These are phyloP conservation scores for Pristionchus exspectatus DNA, from an alignment of 2,888 invertebrate species.

Conservation along the genomic window DNA sequence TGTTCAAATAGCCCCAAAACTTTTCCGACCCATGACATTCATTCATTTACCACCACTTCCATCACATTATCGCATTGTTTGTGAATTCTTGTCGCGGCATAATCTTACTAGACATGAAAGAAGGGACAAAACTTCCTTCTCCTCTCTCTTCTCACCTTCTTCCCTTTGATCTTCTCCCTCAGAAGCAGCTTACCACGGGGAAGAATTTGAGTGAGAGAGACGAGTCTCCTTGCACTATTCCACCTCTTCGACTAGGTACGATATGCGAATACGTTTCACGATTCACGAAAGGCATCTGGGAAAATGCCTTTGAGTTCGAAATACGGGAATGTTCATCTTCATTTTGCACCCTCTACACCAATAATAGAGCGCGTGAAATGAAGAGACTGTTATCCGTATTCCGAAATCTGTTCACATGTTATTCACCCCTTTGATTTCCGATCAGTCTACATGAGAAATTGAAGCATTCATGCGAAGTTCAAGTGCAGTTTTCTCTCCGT, in stretches of 20 bases:
- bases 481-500: background rate
- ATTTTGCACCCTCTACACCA: no score
- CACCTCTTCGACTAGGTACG: background rate
- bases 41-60: background rate
- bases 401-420: background rate
- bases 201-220: background rate
- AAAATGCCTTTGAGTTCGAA: no score
- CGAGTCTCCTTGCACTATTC: background rate
- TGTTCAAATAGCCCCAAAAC: no score
- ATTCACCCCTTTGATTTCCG: background rate
- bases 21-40: background rate
- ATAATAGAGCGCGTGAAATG: no score
- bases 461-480: background rate
- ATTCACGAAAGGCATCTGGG: background rate
- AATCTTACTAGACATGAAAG: slow-evolving; percentile 11
- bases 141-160: slow-evolving; percentile 16
- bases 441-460: background rate
- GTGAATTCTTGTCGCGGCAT: background rate
- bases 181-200: background rate
- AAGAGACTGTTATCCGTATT: no score
- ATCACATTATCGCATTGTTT: background rate
- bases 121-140: slow-evolving; percentile 21
- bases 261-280: background rate
- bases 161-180: slow-evolving; percentile 2
- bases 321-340: no score